phyloP scores from a whole-genome alignment of 2,888 invertebrate species.

The Drosophila neutralis region DNA sequence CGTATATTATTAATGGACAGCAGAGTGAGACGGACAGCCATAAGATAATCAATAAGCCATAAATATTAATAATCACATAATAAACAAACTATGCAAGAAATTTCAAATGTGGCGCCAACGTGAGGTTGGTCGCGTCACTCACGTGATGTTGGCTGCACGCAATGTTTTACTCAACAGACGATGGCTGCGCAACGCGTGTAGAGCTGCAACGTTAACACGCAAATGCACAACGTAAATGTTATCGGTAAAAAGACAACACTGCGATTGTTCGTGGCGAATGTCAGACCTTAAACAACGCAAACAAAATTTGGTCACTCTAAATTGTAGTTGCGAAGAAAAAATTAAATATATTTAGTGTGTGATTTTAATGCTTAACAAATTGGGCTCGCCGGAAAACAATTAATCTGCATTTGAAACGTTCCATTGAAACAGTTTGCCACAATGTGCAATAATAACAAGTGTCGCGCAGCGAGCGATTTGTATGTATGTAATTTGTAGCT shows the following conservation, averaged over 20 bases:
- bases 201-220: conserved; percentile 13
- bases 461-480: conserved; percentile 19
- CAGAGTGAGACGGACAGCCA: conserved; percentile 74
- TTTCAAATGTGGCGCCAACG: conserved; percentile 39
- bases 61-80: conserved; percentile 8
- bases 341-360: conserved; percentile 60
- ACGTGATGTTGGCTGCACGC: conserved; percentile 6
- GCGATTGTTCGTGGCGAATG: conserved; percentile 44
- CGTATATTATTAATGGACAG: conserved; percentile 82
- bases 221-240: conserved; percentile 6
- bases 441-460: conserved; percentile 33
- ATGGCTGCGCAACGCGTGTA: conserved; percentile 3
- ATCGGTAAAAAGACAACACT: conserved; percentile 40
- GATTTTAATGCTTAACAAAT: conserved; percentile 41
- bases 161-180: neutral
- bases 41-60: conserved; percentile 75
- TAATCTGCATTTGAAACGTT: conserved; percentile 23
- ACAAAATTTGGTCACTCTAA: conserved; percentile 64
- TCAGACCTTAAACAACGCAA: conserved; percentile 57
- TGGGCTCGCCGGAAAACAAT: conserved; percentile 17
- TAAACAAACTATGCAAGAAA: neutral
- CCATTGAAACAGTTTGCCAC: conserved; percentile 11
- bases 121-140: conserved; percentile 22
- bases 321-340: conserved; percentile 59
- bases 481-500: conserved; percentile 61